phyloP scores from a whole-genome alignment of 2,888 invertebrate species.

The Drosophila cognata region DNA sequence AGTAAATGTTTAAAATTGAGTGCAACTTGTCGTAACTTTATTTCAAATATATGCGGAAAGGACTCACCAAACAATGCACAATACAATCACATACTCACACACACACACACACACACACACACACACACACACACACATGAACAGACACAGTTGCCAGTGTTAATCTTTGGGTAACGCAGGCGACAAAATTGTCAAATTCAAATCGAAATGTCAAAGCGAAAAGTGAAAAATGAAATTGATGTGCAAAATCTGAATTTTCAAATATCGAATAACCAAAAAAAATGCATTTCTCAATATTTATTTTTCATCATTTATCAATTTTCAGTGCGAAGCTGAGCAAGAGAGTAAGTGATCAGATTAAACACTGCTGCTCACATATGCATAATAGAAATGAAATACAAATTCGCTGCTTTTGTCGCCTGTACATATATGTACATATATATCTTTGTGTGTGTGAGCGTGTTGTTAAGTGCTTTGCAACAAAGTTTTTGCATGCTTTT shows the following conservation, averaged over 20 bases:
- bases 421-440: not conserved
- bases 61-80: constrained; percentile 76
- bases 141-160: constrained; percentile 27
- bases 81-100: constrained; percentile 38
- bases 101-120: constrained; percentile 33
- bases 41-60: constrained; percentile 79
- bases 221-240: not conserved
- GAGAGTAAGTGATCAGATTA: no score
- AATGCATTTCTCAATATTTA: not conserved
- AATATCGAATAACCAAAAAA: not conserved
- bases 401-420: constrained; percentile 37
- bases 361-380: no score
- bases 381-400: not conserved
- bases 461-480: constrained; percentile 75
- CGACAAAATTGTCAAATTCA: constrained; percentile 32
- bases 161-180: constrained; percentile 34
- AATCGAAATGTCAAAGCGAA: not conserved
- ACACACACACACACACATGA: constrained; percentile 5
- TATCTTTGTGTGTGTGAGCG: constrained; percentile 28
- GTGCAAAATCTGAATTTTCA: not conserved
- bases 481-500: constrained; percentile 76
- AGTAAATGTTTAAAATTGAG: constrained; percentile 81
- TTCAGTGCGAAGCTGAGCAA: not conserved
- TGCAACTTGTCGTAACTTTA: constrained; percentile 81
- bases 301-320: not conserved